Percentiles rank a stretch among this genome's conserved stretches.
phyloP scores from a whole-genome alignment of 2,888 invertebrate species.

The Pyrgus malvae region DNA sequence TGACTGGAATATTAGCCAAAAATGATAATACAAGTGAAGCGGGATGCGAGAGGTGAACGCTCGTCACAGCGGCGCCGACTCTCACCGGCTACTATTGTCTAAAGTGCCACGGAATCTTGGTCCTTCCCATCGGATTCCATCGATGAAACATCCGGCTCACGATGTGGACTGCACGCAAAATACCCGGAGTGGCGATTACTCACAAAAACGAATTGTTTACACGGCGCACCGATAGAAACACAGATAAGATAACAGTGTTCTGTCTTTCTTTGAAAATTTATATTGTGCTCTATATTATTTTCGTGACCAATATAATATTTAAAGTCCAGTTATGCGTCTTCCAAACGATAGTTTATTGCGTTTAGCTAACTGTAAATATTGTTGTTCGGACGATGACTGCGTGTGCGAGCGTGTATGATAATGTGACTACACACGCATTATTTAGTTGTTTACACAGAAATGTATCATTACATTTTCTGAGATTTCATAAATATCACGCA shows the following conservation, averaged over 20 bases:
- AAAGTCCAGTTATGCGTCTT: slow-evolving; percentile 10
- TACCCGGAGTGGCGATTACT: slow-evolving; percentile 50
- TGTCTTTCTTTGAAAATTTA: slow-evolving; percentile 30
- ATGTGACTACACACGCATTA: slow-evolving; percentile 8
- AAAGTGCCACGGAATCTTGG: slow-evolving; percentile 78
- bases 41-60: slow-evolving; percentile 78
- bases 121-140: slow-evolving; percentile 78
- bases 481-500: no score
- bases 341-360: slow-evolving; percentile 19
- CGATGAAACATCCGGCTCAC: slow-evolving; percentile 69
- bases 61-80: slow-evolving; percentile 79
- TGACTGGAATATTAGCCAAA: slow-evolving; percentile 38
- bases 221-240: slow-evolving; percentile 49
- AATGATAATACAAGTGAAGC: slow-evolving; percentile 56
- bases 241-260: slow-evolving; percentile 62
- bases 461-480: not conserved
- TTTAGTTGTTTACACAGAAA: slow-evolving; percentile 7
- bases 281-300: slow-evolving; percentile 20
- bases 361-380: slow-evolving; percentile 27
- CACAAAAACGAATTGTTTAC: slow-evolving; percentile 51
- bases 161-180: slow-evolving; percentile 70
- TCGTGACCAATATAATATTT: slow-evolving; percentile 11
- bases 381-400: slow-evolving; percentile 22
- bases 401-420: not conserved
- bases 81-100: slow-evolving; percentile 79